Evolutionary conservation across 2,113 vertebrate species (phyloP), one percentile per base, ranked within the genome.

Genomic region (Cinclus mexicanus): DNA sequence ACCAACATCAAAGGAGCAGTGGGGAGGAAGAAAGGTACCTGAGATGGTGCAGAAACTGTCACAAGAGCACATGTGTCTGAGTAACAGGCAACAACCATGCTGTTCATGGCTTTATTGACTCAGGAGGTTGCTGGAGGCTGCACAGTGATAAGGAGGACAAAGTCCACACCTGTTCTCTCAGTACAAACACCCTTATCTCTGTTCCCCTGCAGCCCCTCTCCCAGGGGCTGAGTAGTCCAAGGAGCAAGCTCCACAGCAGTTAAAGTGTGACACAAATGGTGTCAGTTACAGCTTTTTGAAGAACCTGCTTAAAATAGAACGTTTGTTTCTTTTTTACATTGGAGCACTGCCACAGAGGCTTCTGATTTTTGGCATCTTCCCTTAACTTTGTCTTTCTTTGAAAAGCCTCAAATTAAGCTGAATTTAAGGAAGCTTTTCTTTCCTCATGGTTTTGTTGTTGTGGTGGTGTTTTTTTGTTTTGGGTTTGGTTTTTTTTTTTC

Each of bases 131-230:
- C 89, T 4, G 29, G 83, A 96, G 83, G 84, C 86, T 83, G 77
- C 56, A 21, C 63, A 31, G 77, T 87, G 96, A 96, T 96, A 97
- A 93, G 59, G 41, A 95, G 97, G 83, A 95, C 96, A 94, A 97
- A 97, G 97, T 97, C 96, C 95, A 85, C 84, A 92, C 84, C 89
- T 95, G 93, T 86, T 95, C 74, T 77, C 89, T 85, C 90, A 92
- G 94, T 50, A 44, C 95, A 97, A 96, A 97, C 88, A 96, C 37
- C 88, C 82, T 96, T 96, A 97, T 96, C 95, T 91, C 86, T 85
- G 77, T 83, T 95, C 71, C 77, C 68, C 46, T 47, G 83, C 91
- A 95, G 91, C 85, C 85, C 70, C 83, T 85, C 74, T 87, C 60
- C 33, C 52, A 4, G 56, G 35, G 68, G 52, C 67, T 87, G 65